These are phyloP conservation scores for Volucella inanis DNA, from an alignment of 2,888 invertebrate species.

Conservation along the genomic window DNA sequence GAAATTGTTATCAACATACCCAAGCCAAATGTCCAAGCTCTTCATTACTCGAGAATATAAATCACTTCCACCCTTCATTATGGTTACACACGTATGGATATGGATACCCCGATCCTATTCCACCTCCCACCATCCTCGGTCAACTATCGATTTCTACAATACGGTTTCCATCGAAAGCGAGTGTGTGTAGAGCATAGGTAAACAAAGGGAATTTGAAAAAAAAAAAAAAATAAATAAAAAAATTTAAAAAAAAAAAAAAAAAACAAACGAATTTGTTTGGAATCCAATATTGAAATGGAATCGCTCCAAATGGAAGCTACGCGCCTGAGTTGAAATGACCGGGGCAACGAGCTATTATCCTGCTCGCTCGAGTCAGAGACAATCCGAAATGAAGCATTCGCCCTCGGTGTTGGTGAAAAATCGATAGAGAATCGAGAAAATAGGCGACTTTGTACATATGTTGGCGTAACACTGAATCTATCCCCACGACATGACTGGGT, in stretches of 20 bases:
- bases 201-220: constrained; percentile 39
- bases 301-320: constrained; percentile 7
- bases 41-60: too few species aligned
- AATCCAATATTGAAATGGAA: constrained; percentile 36
- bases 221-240: neutral
- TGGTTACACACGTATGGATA: too few species aligned
- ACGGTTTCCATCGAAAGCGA: constrained; percentile 52
- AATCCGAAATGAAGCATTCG: too few species aligned
- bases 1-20: too few species aligned
- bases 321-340: neutral
- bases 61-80: too few species aligned
- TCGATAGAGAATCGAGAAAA: constrained; percentile 34
- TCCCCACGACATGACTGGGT: too few species aligned
- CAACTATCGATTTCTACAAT: constrained; percentile 51
- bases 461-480: constrained; percentile 10
- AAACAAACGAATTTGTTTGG: neutral
- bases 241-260: neutral
- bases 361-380: too few species aligned
- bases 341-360: neutral
- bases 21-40: too few species aligned
- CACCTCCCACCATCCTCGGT: constrained; percentile 1
- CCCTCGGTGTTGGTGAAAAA: constrained; percentile 1
- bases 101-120: too few species aligned
- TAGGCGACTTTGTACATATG: constrained; percentile 14
- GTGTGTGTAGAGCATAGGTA: constrained; percentile 18